Evolutionary conservation across 2,797 vertebrate species (phyloP).

Genomic region (Selene dorsalis): DNA sequence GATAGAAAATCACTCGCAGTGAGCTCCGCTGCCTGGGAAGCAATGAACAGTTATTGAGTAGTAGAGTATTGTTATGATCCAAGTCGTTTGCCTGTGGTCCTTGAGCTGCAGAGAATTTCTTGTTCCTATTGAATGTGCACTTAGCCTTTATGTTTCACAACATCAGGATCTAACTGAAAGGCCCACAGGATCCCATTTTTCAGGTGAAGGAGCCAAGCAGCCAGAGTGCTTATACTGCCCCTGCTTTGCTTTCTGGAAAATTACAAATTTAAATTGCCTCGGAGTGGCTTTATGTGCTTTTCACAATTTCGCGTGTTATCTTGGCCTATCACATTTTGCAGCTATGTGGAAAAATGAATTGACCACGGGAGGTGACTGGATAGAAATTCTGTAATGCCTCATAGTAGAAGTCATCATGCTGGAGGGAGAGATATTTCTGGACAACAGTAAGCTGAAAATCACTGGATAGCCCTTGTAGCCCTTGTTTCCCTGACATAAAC

Average conservation of each 20-base stretch:
- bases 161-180: conserved; percentile 43
- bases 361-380: conserved; percentile 40
- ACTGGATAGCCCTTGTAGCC: conserved; percentile 46
- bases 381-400: conserved; percentile 45
- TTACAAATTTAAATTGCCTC: conserved; percentile 67
- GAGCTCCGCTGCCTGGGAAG: conserved; percentile 41
- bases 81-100: conserved; percentile 38
- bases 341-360: conserved; percentile 57
- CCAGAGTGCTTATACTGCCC: conserved; percentile 7
- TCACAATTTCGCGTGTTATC: conserved; percentile 49
- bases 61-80: conserved; percentile 55
- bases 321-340: conserved; percentile 57
- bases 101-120: conserved; percentile 52
- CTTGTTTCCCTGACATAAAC: conserved; percentile 74
- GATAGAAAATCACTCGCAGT: conserved; percentile 44
- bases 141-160: conserved; percentile 57
- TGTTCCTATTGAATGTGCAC: conserved; percentile 42
- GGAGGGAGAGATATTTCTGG: conserved; percentile 48
- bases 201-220: conserved; percentile 45
- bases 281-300: conserved; percentile 41
- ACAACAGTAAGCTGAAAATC: conserved; percentile 45
- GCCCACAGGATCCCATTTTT: conserved; percentile 33
- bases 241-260: conserved; percentile 54
- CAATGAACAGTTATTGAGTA: conserved; percentile 52
- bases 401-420: conserved; percentile 21